Evolutionary conservation across 2,113 vertebrate genomes (phyloP), one percentile per base, ranked within the genome.

Genomic region (Carlito syrichta): DNA sequence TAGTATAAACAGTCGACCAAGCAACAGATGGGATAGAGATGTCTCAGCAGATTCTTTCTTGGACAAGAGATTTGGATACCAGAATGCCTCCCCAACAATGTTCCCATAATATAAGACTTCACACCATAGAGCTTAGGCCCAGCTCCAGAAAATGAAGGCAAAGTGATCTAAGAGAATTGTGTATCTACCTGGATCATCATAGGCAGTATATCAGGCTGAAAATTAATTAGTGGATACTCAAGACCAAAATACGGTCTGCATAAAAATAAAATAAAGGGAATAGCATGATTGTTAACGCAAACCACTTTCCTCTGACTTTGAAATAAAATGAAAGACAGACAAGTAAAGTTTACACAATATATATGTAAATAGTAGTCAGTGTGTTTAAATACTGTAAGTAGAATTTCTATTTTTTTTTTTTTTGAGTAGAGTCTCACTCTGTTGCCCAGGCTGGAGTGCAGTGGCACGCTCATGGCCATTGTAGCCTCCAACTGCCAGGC

Each of bases 291-390:
- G 6, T 86, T 54, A 95, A 86, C 92, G 35, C 35, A 89, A 95
- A 88, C 2, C 1, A 5, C 48, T 10, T 86, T 48, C 38, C 50
- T 71, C n/a, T 88, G 93, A 86, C 22, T 90, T 84, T 23, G 38
- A 83, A 89, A 40, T 83, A 95, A 96, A 96, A 85, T 48, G 58
- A 86, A 96, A 95, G 27, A 17, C 8, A 91, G 93, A 77, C 27
- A 91, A 86, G 25, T 88, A 87, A 94, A 83, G 90, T n/a, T 6
- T 38, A 92, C 12, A 66, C 12, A 62, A 68, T 68, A 38, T 62
- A n/a, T 43, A 38, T 89, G 6, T 58, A 84, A 76, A 48, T 43
- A 68, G 22, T 56, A 27, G 13, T 32, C 74, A 96, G 32, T 66
- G 40, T 22, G 63, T 79, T 94, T 90, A 92, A 95, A 95, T 71